Base-by-base conservation (phyloP, 2,113 vertebrate species). In the Austrofundulus limnaeus region DNA sequence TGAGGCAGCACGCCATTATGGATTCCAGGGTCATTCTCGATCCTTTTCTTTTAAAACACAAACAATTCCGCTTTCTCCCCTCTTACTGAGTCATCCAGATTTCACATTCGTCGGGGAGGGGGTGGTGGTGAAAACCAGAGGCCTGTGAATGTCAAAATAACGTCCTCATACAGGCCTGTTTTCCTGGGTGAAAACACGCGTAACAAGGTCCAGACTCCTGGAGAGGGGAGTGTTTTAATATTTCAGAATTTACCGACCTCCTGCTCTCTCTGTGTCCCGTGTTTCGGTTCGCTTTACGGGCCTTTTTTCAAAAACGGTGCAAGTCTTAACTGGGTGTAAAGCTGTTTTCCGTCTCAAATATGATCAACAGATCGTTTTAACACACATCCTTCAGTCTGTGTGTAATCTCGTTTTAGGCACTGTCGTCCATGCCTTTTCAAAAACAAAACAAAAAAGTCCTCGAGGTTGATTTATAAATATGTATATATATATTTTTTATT, bases 1-100 rank as follows among this genome's bases (percentile, higher is more conserved):
- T 96, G 85, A 96, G 94, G 91, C 95, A 97, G 83, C 95, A 96
- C 91, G 96, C 93, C 95, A 96, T 95, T 81, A 96, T 94, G 92
- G 94, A 95, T 77, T 94, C 94, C 87, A 94, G 91, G 82, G 94
- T 94, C 94, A 95, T 95, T 75, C 66, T 87, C 67, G 25, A 80
- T 64, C 20, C 38, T 47, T 53, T 21, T 17, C 28, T 25, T 24
- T 46, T 7, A 17, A 14, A 39, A 39, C n/a, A 58, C 74, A 75
- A 46, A 56, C 79, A 14, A n/a, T n/a, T n/a, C 70, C 16, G 37
- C 21, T 20, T 8, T 15, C 31, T 21, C 23, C 34, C 28, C 39
- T 11, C 9, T 73, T n/a, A 83, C 48, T 61, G 70, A 71, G 72
- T 87, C 80, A 77, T 87, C 72, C 72, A 84, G 71, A 77, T 84